Base-by-base conservation (phyloP, 2,888 invertebrate species). In the Diadegma fenestrale region DNA sequence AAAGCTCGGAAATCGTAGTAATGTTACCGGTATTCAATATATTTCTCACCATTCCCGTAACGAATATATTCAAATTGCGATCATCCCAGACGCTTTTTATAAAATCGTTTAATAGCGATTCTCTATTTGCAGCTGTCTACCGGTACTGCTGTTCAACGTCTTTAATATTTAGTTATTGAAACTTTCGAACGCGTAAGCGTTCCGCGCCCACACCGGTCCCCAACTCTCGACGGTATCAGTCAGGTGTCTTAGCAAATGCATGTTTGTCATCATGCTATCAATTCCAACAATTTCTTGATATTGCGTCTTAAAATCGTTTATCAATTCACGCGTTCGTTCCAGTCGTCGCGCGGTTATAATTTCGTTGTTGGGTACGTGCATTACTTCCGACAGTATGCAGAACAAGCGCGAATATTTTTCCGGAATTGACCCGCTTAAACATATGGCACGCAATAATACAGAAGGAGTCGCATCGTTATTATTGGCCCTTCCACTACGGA, bases 401-500 rank as follows among this genome's bases (percentile, higher is more conserved):
- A 43, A 68, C 10, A 68, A 45, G 2, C 41, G 41, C 22, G 45
- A 43, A 43, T 68, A 68, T 43, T 68, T 45, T 0, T 48, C 48
- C 48, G 51, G 48, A 7, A 71, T 51, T n/a, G 51, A 30, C 1
- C 37, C 64, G 0, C 4, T 17, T n/a, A 64, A 64, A 64, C 64
- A 37, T n/a, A n/a, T 8, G 64, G 26, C 6, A 63, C 30, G 30
- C 61, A 58, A 41, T 58, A 30, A 8, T 33, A 75, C 30, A 61
- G 19, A 26, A 61, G 19, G 19, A 66, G 64, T 51, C 76, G 30
- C 64, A 66, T 48, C 37, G 76, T 76, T 64, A 76, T 64, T 64
- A 64, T 19, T 8, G 76, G 64, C 66, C 76, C 76, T 76, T 76
- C 64, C 37, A 8, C 19, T 45, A 66, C 37, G 43, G 76, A 76